Base-by-base conservation (phyloP, 2,888 invertebrate genomes). In the Chloroclysta siterata region DNA sequence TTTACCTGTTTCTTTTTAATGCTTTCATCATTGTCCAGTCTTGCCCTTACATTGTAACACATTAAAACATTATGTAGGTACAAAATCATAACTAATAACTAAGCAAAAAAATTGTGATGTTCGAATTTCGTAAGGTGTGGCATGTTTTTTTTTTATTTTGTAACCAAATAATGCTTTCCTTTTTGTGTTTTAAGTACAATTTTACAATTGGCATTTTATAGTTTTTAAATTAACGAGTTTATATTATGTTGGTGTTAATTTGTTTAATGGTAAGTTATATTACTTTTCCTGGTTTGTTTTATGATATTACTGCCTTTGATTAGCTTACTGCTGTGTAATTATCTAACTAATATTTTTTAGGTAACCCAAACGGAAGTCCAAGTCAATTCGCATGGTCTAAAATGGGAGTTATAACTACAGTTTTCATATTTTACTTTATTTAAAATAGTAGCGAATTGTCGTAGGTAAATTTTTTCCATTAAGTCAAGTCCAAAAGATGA, bases 351-450 rank as follows among this genome's bases (percentile, higher is more conserved):
- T 89, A 82, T 90, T 91, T 93, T 93, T 85, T 93, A 93, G 93
- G 93, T 93, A 93, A 93, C 82, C 91, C 92, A 88, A 93, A 89
- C 83, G 93, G 93, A 90, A 85, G 90, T 87, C 81, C 90, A 84
- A 88, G 87, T 82, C 80, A 82, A 85, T 85, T 84, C 82, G 84
- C 82, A 88, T 85, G 90, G 88, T 83, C 82, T 84, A 88, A 80
- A 83, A 78, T 83, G 89, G 89, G 89, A 77, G 78, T 87, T 69
- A 71, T 90, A 77, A 77, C 87, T 71, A 79, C 85, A 79, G 77
- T 87, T 78, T 70, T 85, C 71, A 75, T 86, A 76, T 17, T 78
- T 73, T 70, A 75, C 66, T 60, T 76, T 67, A 76, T 33, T 77
- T 66, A 79, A 81, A 79, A 80, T 78, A 75, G 78, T 72, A 79